phyloP scores from a whole-genome alignment of 2,888 invertebrate species.

The Himalopsyche kuldschensis region DNA sequence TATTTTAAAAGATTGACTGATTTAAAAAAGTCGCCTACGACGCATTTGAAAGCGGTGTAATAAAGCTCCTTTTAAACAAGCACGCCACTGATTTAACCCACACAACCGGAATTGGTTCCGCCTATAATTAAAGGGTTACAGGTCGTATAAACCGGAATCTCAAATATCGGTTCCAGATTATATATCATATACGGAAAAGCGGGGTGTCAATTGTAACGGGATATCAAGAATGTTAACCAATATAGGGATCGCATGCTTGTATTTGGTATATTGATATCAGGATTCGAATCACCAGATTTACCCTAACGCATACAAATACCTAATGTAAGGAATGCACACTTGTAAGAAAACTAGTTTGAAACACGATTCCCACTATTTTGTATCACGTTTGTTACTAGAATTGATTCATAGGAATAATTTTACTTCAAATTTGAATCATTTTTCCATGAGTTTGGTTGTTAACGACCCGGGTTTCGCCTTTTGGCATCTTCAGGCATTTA shows the following conservation, averaged over 20 bases:
- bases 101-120: constrained; percentile 31
- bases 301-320: not conserved
- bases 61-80: not conserved
- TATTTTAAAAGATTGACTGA: no score
- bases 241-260: not conserved
- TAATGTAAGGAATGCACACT: no score
- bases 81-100: not conserved
- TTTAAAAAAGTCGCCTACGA: no score
- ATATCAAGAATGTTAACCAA: not conserved
- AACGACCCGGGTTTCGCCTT: no score
- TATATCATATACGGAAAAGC: constrained; percentile 5
- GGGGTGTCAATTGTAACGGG: not conserved
- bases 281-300: not conserved
- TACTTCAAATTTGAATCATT: no score
- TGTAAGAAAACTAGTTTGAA: not conserved
- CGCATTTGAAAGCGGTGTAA: no score
- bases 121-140: constrained; percentile 37
- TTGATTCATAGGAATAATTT: no score
- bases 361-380: not conserved
- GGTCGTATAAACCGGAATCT: constrained; percentile 27
- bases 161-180: constrained; percentile 22
- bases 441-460: no score
- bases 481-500: no score
- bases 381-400: no score
- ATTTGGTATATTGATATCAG: not conserved